phyloP scores from a whole-genome alignment of 2,797 vertebrate genomes.

The Todus mexicanus region DNA sequence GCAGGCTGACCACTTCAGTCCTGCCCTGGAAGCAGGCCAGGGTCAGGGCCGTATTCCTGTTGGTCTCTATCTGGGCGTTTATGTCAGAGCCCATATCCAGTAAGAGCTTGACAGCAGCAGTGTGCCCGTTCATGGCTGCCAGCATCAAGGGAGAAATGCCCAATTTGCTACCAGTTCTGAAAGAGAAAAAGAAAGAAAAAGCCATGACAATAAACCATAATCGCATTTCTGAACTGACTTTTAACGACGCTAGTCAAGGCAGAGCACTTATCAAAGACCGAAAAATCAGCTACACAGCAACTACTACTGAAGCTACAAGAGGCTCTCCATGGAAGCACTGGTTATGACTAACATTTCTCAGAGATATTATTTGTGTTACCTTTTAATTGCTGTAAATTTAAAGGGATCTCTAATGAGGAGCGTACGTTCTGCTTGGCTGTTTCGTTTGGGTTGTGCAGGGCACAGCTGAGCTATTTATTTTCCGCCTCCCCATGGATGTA shows the following conservation, averaged over 20 bases:
- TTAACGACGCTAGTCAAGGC: not conserved
- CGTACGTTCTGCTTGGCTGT: not conserved
- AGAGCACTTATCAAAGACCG: not conserved
- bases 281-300: not conserved
- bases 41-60: slow-evolving; percentile 82
- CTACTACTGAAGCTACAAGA: not conserved
- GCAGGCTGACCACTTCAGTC: slow-evolving; percentile 82
- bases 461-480: not conserved
- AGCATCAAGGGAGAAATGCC: slow-evolving; percentile 84
- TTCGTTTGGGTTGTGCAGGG: not conserved
- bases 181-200: not conserved
- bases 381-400: not conserved
- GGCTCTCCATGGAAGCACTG: not conserved
- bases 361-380: rapidly evolving
- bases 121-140: slow-evolving; percentile 84
- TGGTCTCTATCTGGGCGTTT: slow-evolving; percentile 84
- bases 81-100: slow-evolving; percentile 85
- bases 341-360: not conserved
- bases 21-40: slow-evolving; percentile 83
- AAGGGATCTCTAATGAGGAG: not conserved
- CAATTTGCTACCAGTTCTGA: slow-evolving; percentile 83
- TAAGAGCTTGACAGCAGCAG: slow-evolving; percentile 80
- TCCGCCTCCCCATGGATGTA: not conserved
- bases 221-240: not conserved
- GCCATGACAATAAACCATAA: no score